Percentiles rank a stretch among this genome's conserved stretches.
These are phyloP conservation scores for Diabrotica virgifera DNA, from an alignment of 1,140 invertebrate species.

Conservation along the genomic window DNA sequence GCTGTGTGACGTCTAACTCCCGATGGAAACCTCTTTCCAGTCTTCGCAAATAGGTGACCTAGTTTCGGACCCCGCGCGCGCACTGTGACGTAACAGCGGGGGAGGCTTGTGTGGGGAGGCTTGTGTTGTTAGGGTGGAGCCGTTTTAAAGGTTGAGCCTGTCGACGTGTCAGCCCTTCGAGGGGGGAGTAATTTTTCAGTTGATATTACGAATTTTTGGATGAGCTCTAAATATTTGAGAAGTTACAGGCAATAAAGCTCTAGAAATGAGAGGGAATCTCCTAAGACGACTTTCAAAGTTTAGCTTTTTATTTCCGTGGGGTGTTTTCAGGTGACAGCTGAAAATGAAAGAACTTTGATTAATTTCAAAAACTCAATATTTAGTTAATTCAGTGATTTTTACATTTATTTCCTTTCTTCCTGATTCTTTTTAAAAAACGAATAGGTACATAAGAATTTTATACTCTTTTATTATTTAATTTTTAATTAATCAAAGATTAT, in stretches of 20 bases:
- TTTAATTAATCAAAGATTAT: too few relatives aligned
- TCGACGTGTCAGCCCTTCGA: conserved; percentile 10
- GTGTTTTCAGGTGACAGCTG: too few relatives aligned
- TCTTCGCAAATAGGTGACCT: conserved; percentile 46
- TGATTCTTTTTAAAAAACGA: too few relatives aligned
- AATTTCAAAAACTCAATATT: too few relatives aligned
- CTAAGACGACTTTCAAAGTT: neutral
- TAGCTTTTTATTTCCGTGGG: too few relatives aligned
- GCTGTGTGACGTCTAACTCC: conserved; percentile 39
- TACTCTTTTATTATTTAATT: too few relatives aligned
- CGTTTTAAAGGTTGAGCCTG: conserved; percentile 17
- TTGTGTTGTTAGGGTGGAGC: conserved; percentile 32
- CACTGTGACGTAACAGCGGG: conserved; percentile 37
- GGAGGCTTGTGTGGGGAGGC: conserved; percentile 33
- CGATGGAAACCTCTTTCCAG: conserved; percentile 31
- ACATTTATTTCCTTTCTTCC: too few relatives aligned
- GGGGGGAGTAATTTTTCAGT: neutral
- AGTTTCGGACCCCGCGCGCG: conserved; percentile 39
- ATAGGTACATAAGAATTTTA: too few relatives aligned
- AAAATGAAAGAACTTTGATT: too few relatives aligned
- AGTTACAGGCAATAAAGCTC: neutral
- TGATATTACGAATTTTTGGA: neutral
- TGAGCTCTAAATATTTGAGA: neutral
- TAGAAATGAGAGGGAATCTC: neutral
- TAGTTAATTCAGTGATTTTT: too few relatives aligned